Percentiles rank a stretch among this genome's conserved stretches.
Conservation (phyloP, 2,113 vertebrate genomes). For the Tursiops truncatus region DNA sequence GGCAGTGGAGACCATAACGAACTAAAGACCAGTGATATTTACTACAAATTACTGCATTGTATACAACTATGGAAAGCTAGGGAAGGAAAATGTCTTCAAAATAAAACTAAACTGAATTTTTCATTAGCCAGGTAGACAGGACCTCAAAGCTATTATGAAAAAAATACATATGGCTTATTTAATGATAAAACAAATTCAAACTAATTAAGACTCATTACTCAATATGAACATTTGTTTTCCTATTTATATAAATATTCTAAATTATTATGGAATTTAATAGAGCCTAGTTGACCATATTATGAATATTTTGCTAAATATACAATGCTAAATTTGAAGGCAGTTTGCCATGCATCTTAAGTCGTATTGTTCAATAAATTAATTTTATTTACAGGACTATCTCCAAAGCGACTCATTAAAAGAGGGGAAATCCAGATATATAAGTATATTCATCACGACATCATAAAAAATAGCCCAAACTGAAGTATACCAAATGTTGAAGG, state of each 20-base stretch:
- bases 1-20: background rate
- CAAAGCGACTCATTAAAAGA: background rate
- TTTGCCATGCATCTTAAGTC: background rate
- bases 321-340: background rate
- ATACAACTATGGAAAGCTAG: background rate
- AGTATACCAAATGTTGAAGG: background rate
- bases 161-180: background rate
- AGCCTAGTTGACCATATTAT: background rate
- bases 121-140: background rate
- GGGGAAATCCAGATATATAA: background rate
- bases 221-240: background rate
- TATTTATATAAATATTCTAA: background rate
- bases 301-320: background rate
- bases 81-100: background rate
- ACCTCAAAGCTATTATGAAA: background rate
- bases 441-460: background rate
- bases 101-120: background rate
- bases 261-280: background rate
- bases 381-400: slow-evolving; percentile 20
- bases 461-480: background rate
- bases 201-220: background rate
- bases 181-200: background rate
- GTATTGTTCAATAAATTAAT: background rate
- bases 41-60: background rate
- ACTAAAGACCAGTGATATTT: background rate